Conservation (phyloP, 2,797 vertebrate species). For the Mionectes olivaceus region DNA sequence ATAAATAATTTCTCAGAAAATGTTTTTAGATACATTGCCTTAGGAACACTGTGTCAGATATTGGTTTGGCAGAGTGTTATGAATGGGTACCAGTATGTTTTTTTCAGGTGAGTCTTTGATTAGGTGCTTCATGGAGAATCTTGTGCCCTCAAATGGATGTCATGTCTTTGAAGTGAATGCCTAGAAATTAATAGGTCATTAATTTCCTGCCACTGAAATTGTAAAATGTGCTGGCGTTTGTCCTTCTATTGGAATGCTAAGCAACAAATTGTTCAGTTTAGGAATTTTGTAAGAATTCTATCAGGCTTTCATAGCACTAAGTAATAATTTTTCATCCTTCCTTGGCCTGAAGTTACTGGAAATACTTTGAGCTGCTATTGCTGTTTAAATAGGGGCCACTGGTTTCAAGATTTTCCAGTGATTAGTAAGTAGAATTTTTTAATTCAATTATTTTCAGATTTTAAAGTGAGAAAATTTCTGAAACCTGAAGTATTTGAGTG, state of each 20-base stretch:
- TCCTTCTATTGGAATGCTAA: neutral
- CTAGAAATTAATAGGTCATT: neutral
- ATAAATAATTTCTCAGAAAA: neutral
- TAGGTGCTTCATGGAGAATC: neutral
- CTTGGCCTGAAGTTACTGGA: neutral
- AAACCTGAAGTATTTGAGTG: neutral
- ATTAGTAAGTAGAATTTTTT: neutral
- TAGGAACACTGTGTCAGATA: neutral
- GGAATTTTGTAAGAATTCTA: neutral
- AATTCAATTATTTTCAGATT: neutral
- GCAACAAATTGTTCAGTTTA: neutral
- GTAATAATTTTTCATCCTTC: neutral
- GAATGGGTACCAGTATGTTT: neutral
- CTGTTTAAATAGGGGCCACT: neutral
- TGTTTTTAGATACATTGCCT: neutral
- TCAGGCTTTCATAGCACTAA: neutral
- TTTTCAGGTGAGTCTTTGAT: neutral
- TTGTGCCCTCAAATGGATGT: neutral
- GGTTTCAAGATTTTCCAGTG: neutral
- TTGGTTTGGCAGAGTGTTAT: neutral
- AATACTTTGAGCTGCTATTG: neutral
- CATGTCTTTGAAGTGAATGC: neutral
- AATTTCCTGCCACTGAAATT: neutral
- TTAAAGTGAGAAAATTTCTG: neutral
- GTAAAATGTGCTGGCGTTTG: neutral